Base-by-base conservation (phyloP, 2,113 vertebrate genomes). In the Ranitomeya imitator region DNA sequence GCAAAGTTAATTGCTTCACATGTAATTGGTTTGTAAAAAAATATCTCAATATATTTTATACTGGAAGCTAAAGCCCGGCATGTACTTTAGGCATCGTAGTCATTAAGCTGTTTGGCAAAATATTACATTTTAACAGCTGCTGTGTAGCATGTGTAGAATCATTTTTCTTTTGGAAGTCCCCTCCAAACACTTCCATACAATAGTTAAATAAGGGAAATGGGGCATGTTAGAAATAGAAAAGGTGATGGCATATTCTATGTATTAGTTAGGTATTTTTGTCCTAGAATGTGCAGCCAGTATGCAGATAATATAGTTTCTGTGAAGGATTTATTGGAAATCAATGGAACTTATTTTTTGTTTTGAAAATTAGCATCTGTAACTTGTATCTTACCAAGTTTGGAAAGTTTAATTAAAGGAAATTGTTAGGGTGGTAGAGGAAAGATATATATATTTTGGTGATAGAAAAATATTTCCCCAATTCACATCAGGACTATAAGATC, bases 171-270 rank as follows among this genome's bases (percentile, higher is more conserved):
- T 61, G 79, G 79, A 82, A 82, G 57, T 82, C 79, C 79, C 57
- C 79, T 82, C 59, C 21, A 37, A 37, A 37, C 57, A 59, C 59
- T 63, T 82, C 59, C 26, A 31, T 82, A 57, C 11, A 9, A 21
- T 61, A 63, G 61, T 82, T 63, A 37, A 63, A 82, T 82, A 63
- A 82, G 63, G 79, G 59, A 82, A 82, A 45, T 63, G 31, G 78
- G n/a, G 63, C 59, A 19, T 63, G 79, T 82, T 61, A 82, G 4
- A 82, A 63, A 82, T 82, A 82, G 57, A 63, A 82, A 82, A 60
- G 55, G 79, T 80, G 21, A 80, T 19, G 19, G 18, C 31, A 81
- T 61, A 81, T 81, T 57, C 37, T 61, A 19, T 37, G 79, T 21
- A 63, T 82, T 82, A 63, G 18, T 19, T 26, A 63, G 26, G 26